A percentile compares a stretch with the other conserved stretches of the same genome.
These are phyloP conservation scores for Macquaria ambigua DNA, from an alignment of 2,113 vertebrate genomes.

Conservation along the genomic window DNA sequence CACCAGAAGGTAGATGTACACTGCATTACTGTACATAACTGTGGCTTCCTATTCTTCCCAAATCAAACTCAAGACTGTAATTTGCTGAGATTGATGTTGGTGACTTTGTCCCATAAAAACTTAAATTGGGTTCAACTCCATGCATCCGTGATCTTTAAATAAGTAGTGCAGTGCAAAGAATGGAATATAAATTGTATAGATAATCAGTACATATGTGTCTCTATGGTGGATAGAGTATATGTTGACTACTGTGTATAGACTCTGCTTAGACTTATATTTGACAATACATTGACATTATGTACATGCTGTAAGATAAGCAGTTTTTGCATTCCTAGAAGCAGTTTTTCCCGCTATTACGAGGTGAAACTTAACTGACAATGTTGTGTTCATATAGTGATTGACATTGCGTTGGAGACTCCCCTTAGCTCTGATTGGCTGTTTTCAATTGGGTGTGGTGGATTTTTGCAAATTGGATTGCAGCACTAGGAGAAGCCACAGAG, in stretches of 20 bases:
- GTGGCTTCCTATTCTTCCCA: neutral
- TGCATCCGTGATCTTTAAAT: no score
- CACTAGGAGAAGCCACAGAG: neutral
- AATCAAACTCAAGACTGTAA: neutral
- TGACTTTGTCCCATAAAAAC: neutral
- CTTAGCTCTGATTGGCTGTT: neutral
- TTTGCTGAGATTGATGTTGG: neutral
- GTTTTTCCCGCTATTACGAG: neutral
- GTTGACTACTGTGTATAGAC: no score
- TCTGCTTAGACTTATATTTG: no score
- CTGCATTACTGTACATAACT: neutral
- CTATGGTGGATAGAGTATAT: no score
- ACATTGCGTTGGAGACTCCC: neutral
- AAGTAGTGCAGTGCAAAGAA: no score
- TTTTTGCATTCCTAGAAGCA: neutral
- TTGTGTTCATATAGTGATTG: neutral
- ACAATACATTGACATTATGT: no score
- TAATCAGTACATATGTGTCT: no score
- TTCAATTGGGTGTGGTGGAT: neutral
- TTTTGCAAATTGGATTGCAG: neutral
- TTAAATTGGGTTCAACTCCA: neutral
- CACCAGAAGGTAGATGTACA: no score
- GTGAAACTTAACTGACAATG: neutral
- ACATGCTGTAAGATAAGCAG: neutral
- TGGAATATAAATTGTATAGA: no score